Evolutionary conservation across 2,113 vertebrate species (phyloP).

Genomic region (Sebastes schlegelii): DNA sequence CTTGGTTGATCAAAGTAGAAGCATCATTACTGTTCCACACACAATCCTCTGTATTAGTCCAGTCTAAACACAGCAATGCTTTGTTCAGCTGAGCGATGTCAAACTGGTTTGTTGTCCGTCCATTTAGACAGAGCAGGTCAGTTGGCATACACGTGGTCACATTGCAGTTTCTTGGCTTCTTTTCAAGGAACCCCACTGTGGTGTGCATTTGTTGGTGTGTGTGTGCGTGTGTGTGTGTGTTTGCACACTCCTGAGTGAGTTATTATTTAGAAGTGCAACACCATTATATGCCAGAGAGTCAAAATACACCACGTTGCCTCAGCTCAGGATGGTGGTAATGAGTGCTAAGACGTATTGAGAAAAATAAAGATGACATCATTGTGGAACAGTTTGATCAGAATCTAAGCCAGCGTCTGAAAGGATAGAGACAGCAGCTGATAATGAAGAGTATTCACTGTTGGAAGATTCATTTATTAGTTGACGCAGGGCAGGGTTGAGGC

Average conservation of each 20-base stretch:
- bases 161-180: conserved; percentile 48
- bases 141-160: conserved; percentile 20
- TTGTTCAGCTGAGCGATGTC: conserved; percentile 22
- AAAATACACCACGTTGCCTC: conserved; percentile 54
- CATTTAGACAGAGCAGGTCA: conserved; percentile 56
- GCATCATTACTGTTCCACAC: conserved; percentile 18
- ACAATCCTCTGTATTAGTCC: conserved; percentile 34
- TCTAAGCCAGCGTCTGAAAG: conserved; percentile 14
- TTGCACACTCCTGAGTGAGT: conserved; percentile 18
- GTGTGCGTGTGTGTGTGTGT: neutral
- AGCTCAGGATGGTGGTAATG: conserved; percentile 23
- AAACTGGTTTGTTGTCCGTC: conserved; percentile 19
- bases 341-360: conserved; percentile 46
- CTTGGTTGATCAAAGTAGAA: conserved; percentile 27
- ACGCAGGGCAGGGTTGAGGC: conserved; percentile 8
- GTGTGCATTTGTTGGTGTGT: conserved; percentile 37
- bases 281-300: conserved; percentile 45
- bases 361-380: conserved; percentile 52
- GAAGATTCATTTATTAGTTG: conserved; percentile 48
- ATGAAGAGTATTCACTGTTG: conserved; percentile 59
- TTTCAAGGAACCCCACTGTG: conserved; percentile 36
- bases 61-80: conserved; percentile 37
- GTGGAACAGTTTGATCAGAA: conserved; percentile 26
- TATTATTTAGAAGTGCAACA: conserved; percentile 38
- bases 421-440: conserved; percentile 62